Conservation (phyloP, 2,113 vertebrate genomes). For the Cettia cetti region DNA sequence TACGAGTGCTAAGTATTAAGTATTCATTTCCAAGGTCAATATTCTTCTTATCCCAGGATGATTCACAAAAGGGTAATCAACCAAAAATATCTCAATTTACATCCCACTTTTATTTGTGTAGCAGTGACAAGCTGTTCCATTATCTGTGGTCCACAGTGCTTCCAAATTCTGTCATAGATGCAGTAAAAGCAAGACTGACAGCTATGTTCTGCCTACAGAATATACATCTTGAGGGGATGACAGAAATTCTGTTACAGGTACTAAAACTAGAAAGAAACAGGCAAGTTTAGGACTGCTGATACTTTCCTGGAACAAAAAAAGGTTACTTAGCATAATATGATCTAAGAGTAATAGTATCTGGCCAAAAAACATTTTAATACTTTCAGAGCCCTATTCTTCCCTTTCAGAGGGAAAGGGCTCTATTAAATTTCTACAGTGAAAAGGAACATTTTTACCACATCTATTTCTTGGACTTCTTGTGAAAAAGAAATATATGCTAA, state of each 20-base stretch:
- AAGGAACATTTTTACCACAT: background rate
- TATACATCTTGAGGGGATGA: background rate
- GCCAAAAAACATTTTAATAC: background rate
- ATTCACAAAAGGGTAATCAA: constrained; percentile 25
- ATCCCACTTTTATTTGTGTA: constrained; percentile 5
- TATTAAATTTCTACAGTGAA: background rate
- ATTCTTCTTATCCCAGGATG: background rate
- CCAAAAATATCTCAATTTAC: constrained; percentile 24
- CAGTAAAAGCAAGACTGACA: background rate
- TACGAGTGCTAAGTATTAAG: background rate
- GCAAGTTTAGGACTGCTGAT: background rate
- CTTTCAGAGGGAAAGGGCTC: background rate
- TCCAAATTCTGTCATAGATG: background rate
- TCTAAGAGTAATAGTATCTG: background rate
- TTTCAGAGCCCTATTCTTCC: background rate
- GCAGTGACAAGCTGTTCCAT: constrained; percentile 38
- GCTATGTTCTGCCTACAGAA: background rate
- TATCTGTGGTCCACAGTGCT: background rate
- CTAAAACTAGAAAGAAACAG: background rate
- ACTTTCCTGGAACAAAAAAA: background rate
- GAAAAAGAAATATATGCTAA: background rate
- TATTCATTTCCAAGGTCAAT: background rate
- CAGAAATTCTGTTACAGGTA: background rate
- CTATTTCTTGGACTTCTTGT: background rate
- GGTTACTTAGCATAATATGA: background rate